Base-by-base conservation (phyloP, 2,113 vertebrate genomes). In the Atherinomorus stipes region DNA sequence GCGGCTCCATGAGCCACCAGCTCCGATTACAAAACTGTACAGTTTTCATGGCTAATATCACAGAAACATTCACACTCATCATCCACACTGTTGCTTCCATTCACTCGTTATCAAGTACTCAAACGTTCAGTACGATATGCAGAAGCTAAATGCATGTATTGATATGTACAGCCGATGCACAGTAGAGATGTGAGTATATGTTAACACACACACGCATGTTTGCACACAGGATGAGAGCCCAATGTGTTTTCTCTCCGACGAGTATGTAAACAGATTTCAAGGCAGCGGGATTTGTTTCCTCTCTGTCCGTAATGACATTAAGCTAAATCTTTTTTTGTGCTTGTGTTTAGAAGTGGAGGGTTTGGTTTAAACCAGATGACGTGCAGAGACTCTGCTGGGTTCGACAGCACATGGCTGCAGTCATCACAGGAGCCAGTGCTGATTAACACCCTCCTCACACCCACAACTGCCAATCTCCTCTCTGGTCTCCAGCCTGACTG, bases 181-280 rank as follows among this genome's bases (percentile, higher is more conserved):
- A 76, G 49, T 76, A 80, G 71, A 70, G 25, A 59, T 75, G 62
- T 61, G 74, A 59, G 69, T 70, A 81, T 50, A 81, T 61, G 31
- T 50, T 45, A 54, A 65, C 53, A 60, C 40, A 47, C 37, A 64
- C 21, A 59, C 64, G 51, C 61, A 67, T 58, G 59, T 25, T 54
- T 21, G 16, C 57, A 62, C 52, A 79, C 49, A 82, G 26, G 26
- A 64, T 56, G 31, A 83, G 54, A 73, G 60, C 58, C 70, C 25
- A 21, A 51, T 56, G 53, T 42, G 54, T 59, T 76, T 71, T 57
- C 44, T 70, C 45, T 83, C 65, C 23, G 56, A 82, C 69, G 77
- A 37, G 42, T 66, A 63, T 85, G 82, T 89, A 75, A 84, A 85
- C 76, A 72, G 84, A 76, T 80, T 79, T 74, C 71, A 83, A 83